Percentiles rank a stretch among this genome's conserved stretches.
These are phyloP conservation scores for Hydrophis major DNA, from an alignment of 2,797 vertebrate species.

Conservation along the genomic window DNA sequence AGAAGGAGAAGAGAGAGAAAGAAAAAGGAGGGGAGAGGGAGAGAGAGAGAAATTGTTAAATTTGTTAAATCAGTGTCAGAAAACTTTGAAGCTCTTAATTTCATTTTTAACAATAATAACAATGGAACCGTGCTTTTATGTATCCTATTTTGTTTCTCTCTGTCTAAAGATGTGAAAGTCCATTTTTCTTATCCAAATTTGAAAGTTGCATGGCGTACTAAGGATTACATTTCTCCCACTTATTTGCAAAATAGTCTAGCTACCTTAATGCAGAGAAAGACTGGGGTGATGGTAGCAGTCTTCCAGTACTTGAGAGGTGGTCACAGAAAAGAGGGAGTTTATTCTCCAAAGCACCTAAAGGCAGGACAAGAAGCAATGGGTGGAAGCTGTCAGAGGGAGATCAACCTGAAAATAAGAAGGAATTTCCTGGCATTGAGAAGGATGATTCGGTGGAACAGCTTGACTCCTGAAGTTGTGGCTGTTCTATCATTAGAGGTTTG, in stretches of 20 bases:
- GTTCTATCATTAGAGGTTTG: too few species aligned
- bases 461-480: too few species aligned
- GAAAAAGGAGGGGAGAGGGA: not conserved
- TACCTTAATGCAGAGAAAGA: not conserved
- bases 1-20: too few species aligned
- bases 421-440: too few species aligned
- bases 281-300: not conserved
- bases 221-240: not conserved
- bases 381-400: not conserved
- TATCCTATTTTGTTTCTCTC: not conserved
- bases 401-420: not conserved
- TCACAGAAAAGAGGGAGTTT: not conserved
- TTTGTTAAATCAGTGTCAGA: conserved; percentile 16
- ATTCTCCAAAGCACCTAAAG: not conserved
- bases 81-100: conserved; percentile 24
- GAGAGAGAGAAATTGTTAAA: not conserved
- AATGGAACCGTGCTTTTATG: not conserved
- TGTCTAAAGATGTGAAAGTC: conserved; percentile 7
- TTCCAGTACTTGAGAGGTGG: not conserved
- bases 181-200: not conserved
- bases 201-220: conserved; percentile 14
- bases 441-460: too few species aligned
- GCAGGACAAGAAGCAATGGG: not conserved
- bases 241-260: not conserved
- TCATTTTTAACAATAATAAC: conserved; percentile 18